A percentile compares a stretch with the other conserved stretches of the same genome.
These are phyloP conservation scores for Trimorus sp. DNA, from an alignment of 2,888 invertebrate genomes.

Conservation along the genomic window DNA sequence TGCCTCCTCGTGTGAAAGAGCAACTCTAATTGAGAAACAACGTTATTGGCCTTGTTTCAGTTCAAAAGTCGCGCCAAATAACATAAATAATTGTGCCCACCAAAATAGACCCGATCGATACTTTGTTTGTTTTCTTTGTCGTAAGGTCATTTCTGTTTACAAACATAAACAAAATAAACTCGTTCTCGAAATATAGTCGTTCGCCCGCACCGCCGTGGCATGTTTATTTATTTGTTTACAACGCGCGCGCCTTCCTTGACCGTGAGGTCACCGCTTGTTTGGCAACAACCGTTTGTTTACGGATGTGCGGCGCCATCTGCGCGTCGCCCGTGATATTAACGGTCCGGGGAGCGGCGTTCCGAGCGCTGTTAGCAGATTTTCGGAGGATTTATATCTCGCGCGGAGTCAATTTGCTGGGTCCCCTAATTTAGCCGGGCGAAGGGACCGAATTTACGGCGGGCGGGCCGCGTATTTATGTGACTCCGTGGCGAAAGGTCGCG, in stretches of 20 bases:
- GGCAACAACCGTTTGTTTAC: conserved; percentile 16
- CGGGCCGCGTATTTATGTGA: conserved; percentile 52
- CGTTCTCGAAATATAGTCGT: too few species aligned
- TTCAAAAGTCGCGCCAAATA: too few species aligned
- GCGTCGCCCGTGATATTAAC: conserved; percentile 31
- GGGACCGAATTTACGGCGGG: conserved; percentile 45
- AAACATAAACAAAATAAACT: background rate
- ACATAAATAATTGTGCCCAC: too few species aligned
- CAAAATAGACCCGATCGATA: background rate
- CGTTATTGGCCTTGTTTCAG: too few species aligned
- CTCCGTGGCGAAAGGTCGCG: conserved; percentile 41
- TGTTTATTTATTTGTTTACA: background rate
- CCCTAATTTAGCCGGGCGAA: conserved; percentile 53
- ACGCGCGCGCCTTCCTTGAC: background rate
- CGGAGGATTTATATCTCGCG: conserved; percentile 52
- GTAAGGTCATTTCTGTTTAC: background rate
- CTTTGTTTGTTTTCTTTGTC: background rate
- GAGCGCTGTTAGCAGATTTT: conserved; percentile 55
- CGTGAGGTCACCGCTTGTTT: conserved; percentile 12
- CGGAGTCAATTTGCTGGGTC: conserved; percentile 57
- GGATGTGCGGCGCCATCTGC: conserved; percentile 32
- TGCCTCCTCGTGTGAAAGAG: too few species aligned
- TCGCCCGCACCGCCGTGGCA: too few species aligned
- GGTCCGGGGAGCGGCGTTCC: conserved; percentile 18
- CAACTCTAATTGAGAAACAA: too few species aligned